A percentile compares a stretch with the other conserved stretches of the same genome.
Conservation (phyloP, 2,888 invertebrate species). For the Theodoxus fluviatilis region DNA sequence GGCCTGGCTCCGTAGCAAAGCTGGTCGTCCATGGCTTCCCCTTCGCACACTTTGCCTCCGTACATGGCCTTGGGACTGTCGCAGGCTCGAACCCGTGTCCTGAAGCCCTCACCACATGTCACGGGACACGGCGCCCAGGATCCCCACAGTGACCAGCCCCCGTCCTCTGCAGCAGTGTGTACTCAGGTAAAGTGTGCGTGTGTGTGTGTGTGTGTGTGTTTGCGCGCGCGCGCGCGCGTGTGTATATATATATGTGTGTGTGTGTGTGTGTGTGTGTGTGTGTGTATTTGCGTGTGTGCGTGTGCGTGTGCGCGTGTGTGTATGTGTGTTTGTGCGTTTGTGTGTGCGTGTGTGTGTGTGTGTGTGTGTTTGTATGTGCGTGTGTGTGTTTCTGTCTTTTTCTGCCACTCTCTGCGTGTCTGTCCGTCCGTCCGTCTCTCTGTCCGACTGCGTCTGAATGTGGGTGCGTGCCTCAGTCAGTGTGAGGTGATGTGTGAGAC, state of each 20-base stretch:
- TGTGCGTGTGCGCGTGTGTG: no score
- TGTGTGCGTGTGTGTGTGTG: no score
- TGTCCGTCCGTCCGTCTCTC: neutral
- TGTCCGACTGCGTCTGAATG: neutral
- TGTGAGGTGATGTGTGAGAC: conserved; percentile 23
- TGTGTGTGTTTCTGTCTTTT: neutral
- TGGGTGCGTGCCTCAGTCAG: no score
- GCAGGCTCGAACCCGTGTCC: conserved; percentile 48
- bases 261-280: no score
- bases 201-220: no score
- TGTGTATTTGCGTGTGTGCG: no score
- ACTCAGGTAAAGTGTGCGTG: no score
- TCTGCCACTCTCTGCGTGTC: neutral
- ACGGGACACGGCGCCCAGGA: conserved; percentile 51
- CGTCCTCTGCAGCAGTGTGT: conserved; percentile 44
- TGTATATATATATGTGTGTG: no score
- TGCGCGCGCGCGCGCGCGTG: neutral
- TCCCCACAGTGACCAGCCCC: conserved; percentile 58
- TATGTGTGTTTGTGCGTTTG: no score
- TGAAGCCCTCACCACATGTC: conserved; percentile 51
- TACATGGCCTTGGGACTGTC: conserved; percentile 53
- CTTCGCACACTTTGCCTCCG: conserved; percentile 52
- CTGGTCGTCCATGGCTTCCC: conserved; percentile 39
- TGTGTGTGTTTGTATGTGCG: no score
- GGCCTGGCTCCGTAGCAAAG: conserved; percentile 44